Conservation (phyloP, 2,113 vertebrate species). For the Dryoscopus gambensis region DNA sequence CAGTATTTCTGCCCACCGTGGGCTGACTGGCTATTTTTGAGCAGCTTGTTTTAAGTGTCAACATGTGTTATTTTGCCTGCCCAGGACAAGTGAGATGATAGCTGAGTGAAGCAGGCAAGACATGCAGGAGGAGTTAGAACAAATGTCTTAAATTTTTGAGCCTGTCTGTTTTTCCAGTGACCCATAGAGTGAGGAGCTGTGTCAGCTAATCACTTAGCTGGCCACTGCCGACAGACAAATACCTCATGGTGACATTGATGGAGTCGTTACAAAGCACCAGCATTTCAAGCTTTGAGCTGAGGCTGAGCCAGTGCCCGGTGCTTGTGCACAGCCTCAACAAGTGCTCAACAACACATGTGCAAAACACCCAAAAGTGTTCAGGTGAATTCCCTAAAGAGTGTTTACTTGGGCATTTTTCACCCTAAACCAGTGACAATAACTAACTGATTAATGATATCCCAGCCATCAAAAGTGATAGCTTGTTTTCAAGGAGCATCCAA, state of each 20-base stretch:
- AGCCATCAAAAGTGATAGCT: constrained; percentile 37
- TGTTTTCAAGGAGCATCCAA: constrained; percentile 51
- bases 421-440: constrained; percentile 48
- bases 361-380: background rate
- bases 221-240: constrained; percentile 68
- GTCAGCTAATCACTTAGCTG: constrained; percentile 67
- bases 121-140: constrained; percentile 53
- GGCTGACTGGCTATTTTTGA: background rate
- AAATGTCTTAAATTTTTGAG: constrained; percentile 69
- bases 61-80: constrained; percentile 9
- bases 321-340: background rate
- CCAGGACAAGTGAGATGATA: background rate
- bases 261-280: constrained; percentile 11
- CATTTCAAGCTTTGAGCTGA: background rate
- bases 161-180: constrained; percentile 74
- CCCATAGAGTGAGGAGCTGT: constrained; percentile 63
- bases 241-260: constrained; percentile 30
- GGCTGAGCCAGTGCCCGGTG: background rate
- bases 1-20: background rate
- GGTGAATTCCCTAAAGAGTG: constrained; percentile 20
- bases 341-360: background rate
- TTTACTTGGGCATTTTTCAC: constrained; percentile 39
- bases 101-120: constrained; percentile 54
- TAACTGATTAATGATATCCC: constrained; percentile 62
- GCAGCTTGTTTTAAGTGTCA: constrained; percentile 18